Evolutionary conservation across 92 coral and sea anemone genomes (phyloP).

Genomic region (Isaurus tuberculatus): DNA sequence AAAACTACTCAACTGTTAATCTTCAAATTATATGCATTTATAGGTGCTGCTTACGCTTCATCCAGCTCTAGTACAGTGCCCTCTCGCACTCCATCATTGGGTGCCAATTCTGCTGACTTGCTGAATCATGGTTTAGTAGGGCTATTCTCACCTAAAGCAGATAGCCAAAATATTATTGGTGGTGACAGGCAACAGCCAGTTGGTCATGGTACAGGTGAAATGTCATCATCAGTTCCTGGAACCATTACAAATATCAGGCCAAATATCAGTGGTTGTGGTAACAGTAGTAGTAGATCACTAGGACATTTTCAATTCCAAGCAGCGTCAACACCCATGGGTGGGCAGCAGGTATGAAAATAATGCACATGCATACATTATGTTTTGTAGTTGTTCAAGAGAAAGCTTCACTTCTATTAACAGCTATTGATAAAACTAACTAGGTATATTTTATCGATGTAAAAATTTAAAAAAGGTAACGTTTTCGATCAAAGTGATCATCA

Average conservation of each 20-base stretch:
- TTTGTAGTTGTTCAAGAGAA: background rate
- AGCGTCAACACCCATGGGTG: conserved; percentile 87
- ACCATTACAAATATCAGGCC: background rate
- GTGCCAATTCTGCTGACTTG: conserved; percentile 39
- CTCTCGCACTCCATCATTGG: conserved; percentile 44
- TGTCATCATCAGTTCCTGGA: conserved; percentile 41
- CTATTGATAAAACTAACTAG: too few species aligned
- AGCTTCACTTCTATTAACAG: background rate
- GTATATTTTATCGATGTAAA: too few species aligned
- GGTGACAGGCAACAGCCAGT: conserved; percentile 83
- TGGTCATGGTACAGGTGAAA: conserved; percentile 78
- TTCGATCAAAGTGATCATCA: too few species aligned
- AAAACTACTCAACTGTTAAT: too few species aligned
- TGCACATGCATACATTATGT: background rate
- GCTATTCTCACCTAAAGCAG: conserved; percentile 13
- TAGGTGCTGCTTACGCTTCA: conserved; percentile 72
- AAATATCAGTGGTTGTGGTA: conserved; percentile 51
- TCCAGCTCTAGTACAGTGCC: conserved; percentile 65
- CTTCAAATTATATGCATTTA: too few species aligned
- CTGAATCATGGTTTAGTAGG: conserved; percentile 16
- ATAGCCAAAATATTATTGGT: conserved; percentile 44
- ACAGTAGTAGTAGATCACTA: conserved; percentile 52
- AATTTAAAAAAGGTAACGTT: too few species aligned
- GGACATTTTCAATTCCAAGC: conserved; percentile 76
- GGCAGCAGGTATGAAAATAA: conserved; percentile 16